These are phyloP conservation scores for Ctena decussata DNA, from an alignment of 2,888 invertebrate species.

Conservation along the genomic window DNA sequence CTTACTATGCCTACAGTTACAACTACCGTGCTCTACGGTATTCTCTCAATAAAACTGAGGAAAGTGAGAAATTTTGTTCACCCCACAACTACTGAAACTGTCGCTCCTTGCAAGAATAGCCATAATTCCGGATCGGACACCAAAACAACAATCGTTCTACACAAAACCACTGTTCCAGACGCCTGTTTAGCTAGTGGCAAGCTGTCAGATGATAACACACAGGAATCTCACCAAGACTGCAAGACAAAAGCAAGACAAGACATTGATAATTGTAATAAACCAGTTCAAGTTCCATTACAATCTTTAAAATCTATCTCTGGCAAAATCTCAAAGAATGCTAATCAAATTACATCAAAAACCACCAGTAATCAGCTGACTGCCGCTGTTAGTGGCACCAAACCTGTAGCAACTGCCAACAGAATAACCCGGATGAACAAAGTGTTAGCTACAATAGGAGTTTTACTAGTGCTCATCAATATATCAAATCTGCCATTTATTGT, in stretches of 20 bases:
- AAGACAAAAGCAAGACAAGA: neutral
- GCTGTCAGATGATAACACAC: neutral
- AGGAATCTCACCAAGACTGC: neutral
- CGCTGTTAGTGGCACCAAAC: neutral
- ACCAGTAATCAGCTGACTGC: neutral
- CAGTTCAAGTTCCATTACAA: neutral
- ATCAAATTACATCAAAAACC: neutral
- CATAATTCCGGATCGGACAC: neutral
- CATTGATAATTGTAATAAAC: neutral
- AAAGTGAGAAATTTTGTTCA: neutral
- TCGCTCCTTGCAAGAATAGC: neutral
- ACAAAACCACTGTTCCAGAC: neutral
- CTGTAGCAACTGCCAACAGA: neutral
- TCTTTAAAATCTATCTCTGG: neutral
- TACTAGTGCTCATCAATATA: conserved; percentile 17
- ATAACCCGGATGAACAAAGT: neutral
- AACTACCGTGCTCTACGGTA: conserved; percentile 12
- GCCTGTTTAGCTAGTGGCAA: neutral
- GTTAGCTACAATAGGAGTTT: conserved; percentile 17
- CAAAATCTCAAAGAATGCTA: neutral
- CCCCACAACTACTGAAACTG: neutral
- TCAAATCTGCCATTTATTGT: conserved; percentile 25
- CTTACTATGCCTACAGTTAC: conserved; percentile 13
- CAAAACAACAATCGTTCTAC: neutral
- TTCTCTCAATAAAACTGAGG: conserved; percentile 8